Conservation (phyloP, 92 coral and sea anemone genomes). For the Pocillopora grandis region DNA sequence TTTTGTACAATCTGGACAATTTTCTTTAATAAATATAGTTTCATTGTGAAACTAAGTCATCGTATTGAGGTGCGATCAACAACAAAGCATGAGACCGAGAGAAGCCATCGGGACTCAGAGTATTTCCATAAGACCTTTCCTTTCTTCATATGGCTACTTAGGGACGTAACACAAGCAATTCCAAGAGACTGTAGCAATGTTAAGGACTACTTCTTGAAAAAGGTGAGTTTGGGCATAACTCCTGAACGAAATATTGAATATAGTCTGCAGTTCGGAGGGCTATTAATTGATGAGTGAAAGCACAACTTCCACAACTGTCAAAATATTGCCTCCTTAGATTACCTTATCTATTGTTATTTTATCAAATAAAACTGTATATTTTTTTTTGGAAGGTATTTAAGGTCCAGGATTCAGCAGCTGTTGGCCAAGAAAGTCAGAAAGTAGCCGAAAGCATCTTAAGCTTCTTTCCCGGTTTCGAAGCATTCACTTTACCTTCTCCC, state of each 20-base stretch:
- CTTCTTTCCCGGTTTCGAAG: conserved; percentile 78
- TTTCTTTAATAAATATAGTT: conserved; percentile 19
- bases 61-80: conserved; percentile 35
- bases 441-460: conserved; percentile 67
- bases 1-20: too few relatives aligned
- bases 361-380: background rate
- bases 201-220: conserved; percentile 35
- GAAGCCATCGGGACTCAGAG: conserved; percentile 4
- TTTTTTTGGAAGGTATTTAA: conserved; percentile 11
- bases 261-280: background rate
- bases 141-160: conserved; percentile 38
- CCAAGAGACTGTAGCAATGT: conserved; percentile 25
- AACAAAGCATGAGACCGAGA: background rate
- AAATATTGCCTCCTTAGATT: background rate
- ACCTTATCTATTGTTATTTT: background rate
- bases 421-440: background rate
- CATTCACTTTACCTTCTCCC: conserved; percentile 73
- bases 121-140: conserved; percentile 38
- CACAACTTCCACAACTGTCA: too few relatives aligned
- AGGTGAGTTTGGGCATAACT: background rate
- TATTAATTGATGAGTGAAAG: too few relatives aligned
- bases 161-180: conserved; percentile 28
- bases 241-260: too few relatives aligned
- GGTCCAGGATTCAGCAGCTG: conserved; percentile 2
- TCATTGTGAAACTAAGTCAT: conserved; percentile 25